Conservation (phyloP, 2,888 invertebrate species). For the Thyatira batis region DNA sequence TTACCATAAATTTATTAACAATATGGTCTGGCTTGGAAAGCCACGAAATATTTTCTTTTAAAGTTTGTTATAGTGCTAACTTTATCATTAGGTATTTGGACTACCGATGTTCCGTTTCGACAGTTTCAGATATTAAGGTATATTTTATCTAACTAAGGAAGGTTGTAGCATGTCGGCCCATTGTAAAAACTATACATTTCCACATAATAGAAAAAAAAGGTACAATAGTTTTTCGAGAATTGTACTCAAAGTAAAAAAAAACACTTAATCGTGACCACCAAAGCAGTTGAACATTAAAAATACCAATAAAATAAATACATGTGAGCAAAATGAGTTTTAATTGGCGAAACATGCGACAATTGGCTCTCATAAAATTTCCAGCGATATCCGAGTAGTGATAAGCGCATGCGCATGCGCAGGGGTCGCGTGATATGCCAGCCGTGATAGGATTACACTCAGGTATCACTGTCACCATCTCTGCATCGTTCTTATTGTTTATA, state of each 20-base stretch:
- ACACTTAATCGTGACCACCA: not conserved
- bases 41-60: no score
- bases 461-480: slow-evolving; percentile 47
- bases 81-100: no score
- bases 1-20: not conserved
- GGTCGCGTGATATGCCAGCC: slow-evolving; percentile 71
- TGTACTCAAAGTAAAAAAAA: not conserved
- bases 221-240: not conserved
- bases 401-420: slow-evolving; percentile 39
- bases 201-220: no score
- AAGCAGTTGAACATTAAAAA: not conserved
- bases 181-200: no score
- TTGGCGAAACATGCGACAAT: slow-evolving; percentile 25
- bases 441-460: slow-evolving; percentile 22
- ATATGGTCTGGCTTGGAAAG: no score
- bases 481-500: slow-evolving; percentile 35
- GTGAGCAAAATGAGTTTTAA: slow-evolving; percentile 15
- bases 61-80: no score
- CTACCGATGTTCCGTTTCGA: no score
- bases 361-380: slow-evolving; percentile 18
- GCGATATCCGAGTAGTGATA: slow-evolving; percentile 24
- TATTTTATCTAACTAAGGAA: no score
- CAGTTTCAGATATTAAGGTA: no score
- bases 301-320: not conserved
- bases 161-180: no score